phyloP scores from a whole-genome alignment of 2,797 vertebrate species.

The Darevskia mixta region DNA sequence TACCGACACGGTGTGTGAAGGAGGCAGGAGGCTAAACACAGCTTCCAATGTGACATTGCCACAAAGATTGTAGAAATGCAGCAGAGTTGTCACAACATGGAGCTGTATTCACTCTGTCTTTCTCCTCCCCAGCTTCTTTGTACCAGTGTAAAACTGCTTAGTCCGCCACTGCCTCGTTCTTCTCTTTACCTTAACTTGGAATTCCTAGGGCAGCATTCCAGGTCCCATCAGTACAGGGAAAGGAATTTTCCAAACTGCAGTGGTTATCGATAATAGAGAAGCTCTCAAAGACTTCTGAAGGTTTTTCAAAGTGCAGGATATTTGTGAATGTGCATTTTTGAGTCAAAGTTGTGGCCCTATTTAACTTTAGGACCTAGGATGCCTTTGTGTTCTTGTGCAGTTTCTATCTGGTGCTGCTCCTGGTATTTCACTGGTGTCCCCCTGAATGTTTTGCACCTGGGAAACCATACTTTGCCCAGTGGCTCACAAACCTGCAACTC shows the following conservation, averaged over 20 bases:
- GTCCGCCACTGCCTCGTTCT: not conserved
- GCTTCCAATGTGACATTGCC: not conserved
- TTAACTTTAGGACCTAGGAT: not conserved
- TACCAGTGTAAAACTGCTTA: not conserved
- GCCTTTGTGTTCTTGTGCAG: not conserved
- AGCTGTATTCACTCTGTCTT: not conserved
- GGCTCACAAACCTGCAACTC: not conserved
- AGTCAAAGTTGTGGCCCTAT: not conserved
- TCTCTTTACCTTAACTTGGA: not conserved
- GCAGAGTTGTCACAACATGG: not conserved
- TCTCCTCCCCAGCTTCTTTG: not conserved
- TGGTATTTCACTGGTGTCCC: not conserved
- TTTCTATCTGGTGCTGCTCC: not conserved
- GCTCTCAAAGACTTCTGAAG: too few species aligned
- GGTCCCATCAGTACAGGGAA: not conserved
- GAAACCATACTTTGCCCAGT: not conserved
- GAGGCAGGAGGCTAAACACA: not conserved
- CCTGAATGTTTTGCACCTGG: not conserved
- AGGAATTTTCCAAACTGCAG: not conserved
- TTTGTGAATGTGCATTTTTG: not conserved
- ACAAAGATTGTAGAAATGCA: not conserved
- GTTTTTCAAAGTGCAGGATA: not conserved
- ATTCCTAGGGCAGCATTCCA: not conserved
- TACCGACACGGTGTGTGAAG: not conserved
- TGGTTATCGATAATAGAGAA: not conserved